Conservation (phyloP, 2,113 vertebrate genomes). For the Todiramphus chloris region DNA sequence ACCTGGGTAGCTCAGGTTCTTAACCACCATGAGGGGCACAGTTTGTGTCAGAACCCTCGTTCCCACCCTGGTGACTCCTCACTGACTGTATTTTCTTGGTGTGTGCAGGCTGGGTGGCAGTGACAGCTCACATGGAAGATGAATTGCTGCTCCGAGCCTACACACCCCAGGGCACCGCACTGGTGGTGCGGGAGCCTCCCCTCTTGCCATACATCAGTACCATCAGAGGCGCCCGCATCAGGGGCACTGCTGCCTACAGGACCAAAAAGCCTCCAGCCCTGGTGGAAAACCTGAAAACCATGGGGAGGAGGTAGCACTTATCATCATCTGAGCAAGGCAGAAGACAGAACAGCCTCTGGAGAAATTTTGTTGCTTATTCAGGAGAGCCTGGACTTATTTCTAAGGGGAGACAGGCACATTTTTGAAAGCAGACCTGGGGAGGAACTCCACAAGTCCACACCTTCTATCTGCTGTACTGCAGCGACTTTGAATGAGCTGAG, state of each 20-base stretch:
- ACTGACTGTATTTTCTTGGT: background rate
- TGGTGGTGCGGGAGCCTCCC: conserved; percentile 78
- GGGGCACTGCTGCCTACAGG: conserved; percentile 78
- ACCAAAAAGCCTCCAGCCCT: conserved; percentile 68
- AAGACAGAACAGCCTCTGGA: background rate
- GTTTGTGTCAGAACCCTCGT: background rate
- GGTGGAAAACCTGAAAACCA: conserved; percentile 62
- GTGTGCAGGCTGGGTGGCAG: conserved; percentile 88
- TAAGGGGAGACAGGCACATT: background rate
- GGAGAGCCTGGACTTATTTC: background rate
- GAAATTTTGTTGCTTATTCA: background rate
- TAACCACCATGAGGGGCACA: background rate
- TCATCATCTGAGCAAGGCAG: background rate
- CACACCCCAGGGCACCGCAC: conserved; percentile 64
- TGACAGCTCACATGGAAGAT: conserved; percentile 77
- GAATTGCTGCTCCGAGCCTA: conserved; percentile 78
- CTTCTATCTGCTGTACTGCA: background rate
- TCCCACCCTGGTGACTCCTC: background rate
- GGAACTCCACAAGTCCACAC: background rate
- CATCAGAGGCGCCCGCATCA: conserved; percentile 82
- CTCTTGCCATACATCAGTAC: conserved; percentile 82
- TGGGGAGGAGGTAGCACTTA: background rate
- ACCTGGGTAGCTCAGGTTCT: background rate
- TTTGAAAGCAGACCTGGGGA: background rate
- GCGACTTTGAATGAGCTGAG: background rate